Percentiles rank a stretch among this genome's conserved stretches.
Conservation (phyloP, 2,797 vertebrate species). For the Aldrovandia affinis region DNA sequence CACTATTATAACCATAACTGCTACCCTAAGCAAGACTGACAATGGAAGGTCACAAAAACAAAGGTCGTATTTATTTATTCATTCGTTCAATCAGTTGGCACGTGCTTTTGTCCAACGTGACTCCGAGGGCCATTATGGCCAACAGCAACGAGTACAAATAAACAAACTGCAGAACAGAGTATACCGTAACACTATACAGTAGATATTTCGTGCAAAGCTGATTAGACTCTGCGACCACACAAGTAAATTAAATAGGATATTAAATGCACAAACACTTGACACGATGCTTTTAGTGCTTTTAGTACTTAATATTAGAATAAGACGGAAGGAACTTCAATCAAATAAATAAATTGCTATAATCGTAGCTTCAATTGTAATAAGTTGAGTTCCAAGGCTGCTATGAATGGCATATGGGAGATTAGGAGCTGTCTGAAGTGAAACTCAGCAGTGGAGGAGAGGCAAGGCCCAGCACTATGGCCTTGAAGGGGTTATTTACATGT, state of each 20-base stretch:
- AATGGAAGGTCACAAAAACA: background rate
- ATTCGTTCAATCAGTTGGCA: background rate
- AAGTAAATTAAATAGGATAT: background rate
- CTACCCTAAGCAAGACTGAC: background rate
- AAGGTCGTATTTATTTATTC: background rate
- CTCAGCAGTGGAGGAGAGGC: too few species aligned
- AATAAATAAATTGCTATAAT: background rate
- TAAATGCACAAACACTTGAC: background rate
- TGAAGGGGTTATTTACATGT: too few species aligned
- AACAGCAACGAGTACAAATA: background rate
- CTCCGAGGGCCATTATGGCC: background rate
- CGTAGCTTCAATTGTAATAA: too few species aligned
- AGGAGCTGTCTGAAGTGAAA: too few species aligned
- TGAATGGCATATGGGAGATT: too few species aligned
- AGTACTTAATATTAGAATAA: background rate
- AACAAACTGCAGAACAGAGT: background rate
- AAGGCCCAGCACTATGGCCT: too few species aligned
- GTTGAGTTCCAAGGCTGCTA: too few species aligned
- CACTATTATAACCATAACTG: background rate
- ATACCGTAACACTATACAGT: background rate
- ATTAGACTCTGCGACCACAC: background rate
- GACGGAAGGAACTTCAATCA: background rate
- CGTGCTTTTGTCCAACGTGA: background rate
- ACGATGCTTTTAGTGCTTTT: background rate
- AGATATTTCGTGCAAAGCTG: too few species aligned